Percentiles rank a stretch among this genome's conserved stretches.
These are phyloP conservation scores for Pachyseris speciosa DNA, from an alignment of 64 coral and sea anemone species.

Conservation along the genomic window DNA sequence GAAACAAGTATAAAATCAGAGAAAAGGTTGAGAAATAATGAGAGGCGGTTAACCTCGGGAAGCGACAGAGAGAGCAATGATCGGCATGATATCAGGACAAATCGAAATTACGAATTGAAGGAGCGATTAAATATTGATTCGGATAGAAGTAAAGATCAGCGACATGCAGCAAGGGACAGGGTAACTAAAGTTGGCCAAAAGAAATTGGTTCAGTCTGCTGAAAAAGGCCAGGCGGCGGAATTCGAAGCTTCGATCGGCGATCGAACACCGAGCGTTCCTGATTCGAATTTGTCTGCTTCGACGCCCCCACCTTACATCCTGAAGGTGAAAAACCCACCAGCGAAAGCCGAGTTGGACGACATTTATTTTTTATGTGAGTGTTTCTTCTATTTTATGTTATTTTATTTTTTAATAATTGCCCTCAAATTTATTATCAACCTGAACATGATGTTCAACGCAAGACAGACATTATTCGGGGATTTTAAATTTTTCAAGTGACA, in stretches of 20 bases:
- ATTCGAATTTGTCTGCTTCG: constrained; percentile 28
- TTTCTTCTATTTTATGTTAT: neutral
- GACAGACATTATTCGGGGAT: neutral
- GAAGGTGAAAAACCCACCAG: constrained; percentile 41
- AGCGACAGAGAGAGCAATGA: neutral
- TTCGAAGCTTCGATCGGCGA: constrained; percentile 14
- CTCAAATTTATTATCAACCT: neutral
- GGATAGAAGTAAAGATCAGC: constrained; percentile 6
- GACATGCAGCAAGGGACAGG: neutral
- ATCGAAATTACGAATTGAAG: constrained; percentile 7
- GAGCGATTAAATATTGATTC: constrained; percentile 57
- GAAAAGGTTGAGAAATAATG: neutral
- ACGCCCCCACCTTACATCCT: constrained; percentile 59
- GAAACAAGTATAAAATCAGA: neutral
- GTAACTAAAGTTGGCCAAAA: neutral
- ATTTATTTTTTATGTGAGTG: constrained; percentile 82
- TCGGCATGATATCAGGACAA: neutral
- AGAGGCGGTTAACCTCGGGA: constrained; percentile 17
- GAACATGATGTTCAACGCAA: neutral
- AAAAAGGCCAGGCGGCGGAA: neutral
- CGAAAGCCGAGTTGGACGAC: constrained; percentile 60
- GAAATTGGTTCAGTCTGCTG: constrained; percentile 6
- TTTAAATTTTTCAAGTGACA: no score
- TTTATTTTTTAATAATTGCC: neutral
- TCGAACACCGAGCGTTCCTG: constrained; percentile 2